Evolutionary conservation across 2,113 vertebrate genomes (phyloP).

Genomic region (Semnornis frantzii): DNA sequence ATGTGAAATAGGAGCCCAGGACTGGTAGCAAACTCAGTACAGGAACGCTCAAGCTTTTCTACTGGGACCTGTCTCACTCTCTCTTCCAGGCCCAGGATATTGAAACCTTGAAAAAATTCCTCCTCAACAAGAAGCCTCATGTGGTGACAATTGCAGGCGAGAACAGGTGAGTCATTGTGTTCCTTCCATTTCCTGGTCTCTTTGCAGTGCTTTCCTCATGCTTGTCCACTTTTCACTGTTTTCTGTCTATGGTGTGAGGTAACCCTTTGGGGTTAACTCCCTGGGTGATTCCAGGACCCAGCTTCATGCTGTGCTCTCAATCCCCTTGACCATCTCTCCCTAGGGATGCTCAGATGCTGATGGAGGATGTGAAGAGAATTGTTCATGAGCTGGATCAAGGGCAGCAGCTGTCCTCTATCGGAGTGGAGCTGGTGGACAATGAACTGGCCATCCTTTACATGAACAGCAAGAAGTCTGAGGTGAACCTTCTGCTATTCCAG

Average conservation of each 20-base stretch:
- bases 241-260: background rate
- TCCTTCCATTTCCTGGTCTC: background rate
- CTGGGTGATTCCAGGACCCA: background rate
- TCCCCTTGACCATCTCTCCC: background rate
- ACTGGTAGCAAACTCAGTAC: background rate
- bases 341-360: constrained; percentile 97
- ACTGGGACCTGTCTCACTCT: background rate
- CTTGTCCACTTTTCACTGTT: background rate
- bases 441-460: constrained; percentile 95
- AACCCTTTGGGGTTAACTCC: background rate
- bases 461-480: constrained; percentile 99
- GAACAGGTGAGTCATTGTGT: constrained; percentile 81
- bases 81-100: constrained; percentile 87
- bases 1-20: background rate
- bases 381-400: constrained; percentile 93
- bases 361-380: constrained; percentile 96
- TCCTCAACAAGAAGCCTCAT: constrained; percentile 94
- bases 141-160: constrained; percentile 94
- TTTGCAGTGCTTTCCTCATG: background rate
- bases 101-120: constrained; percentile 94
- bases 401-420: constrained; percentile 90
- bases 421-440: constrained; percentile 95
- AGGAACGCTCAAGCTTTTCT: background rate
- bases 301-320: background rate
- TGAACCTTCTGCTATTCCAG: constrained; percentile 58